Base-by-base conservation (phyloP, 2,797 vertebrate species). In the Acropternis orthonyx region DNA sequence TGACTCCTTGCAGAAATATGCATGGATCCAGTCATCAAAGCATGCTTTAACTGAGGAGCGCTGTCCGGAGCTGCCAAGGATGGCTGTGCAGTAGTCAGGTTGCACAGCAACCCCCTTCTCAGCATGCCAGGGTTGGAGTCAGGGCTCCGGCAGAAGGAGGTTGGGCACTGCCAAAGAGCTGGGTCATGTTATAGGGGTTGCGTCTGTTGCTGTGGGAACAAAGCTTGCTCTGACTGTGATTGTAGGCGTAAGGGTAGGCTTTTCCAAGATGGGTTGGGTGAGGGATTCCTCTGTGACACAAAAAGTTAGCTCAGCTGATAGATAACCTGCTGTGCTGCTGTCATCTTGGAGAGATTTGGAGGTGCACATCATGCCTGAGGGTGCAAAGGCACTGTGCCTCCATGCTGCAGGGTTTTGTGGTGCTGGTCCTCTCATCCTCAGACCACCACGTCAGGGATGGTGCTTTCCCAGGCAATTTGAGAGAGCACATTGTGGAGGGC, bases 41-140 rank as follows among this genome's bases (percentile, higher is more conserved):
- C 85, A 4, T 77, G 85, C 69, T 68, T 77, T 65, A 51, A 49
- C 34, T 4, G 69, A 32, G 66, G 54, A 74, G 58, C 4, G 73
- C 86, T 84, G 92, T 74, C 59, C 46, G 0, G 7, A 81, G 78
- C 73, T 84, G 83, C 90, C 26, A 41, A 41, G 93, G 86, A 75
- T 68, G 92, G 90, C 75, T 81, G 71, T 0, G 1, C 61, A 39
- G 85, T 68, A 62, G 72, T 8, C 58, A 39, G 62, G 94, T 89
- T 88, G 93, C 93, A 32, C 89, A 88, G 88, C 92, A 96, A 87
- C 73, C 54, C 28, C 41, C 72, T 92, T 87, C 78, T 89, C 48
- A 14, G 44, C 18, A 0, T 79, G 46, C 69, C 88, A 75, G 66
- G 32, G 37, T 14, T 8, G 3, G 61, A 71, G 80, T 77, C 58